phyloP scores from a whole-genome alignment of 1,140 invertebrate species.

The Megalopta genalis region DNA sequence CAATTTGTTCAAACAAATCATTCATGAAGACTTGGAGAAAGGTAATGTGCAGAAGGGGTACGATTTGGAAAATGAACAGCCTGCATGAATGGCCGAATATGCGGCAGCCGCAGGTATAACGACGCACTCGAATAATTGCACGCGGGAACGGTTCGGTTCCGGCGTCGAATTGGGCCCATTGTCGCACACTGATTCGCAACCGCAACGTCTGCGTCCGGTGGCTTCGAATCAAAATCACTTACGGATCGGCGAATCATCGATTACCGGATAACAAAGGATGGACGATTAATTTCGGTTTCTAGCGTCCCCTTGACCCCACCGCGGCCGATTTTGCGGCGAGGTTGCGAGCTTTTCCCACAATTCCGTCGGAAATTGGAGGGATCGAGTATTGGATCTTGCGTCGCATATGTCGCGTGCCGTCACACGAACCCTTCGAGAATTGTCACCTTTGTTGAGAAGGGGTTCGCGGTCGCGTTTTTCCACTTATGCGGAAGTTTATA shows the following conservation, averaged over 20 bases:
- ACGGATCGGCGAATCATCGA: not conserved
- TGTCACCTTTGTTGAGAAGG: conserved; percentile 14
- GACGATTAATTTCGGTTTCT: conserved; percentile 20
- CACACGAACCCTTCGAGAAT: not conserved
- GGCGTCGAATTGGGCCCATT: conserved; percentile 11
- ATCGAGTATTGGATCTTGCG: not conserved
- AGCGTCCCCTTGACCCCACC: not conserved
- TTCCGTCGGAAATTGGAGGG: conserved; percentile 11
- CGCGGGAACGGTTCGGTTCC: not conserved
- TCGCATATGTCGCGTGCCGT: conserved; percentile 32
- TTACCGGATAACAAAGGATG: conserved; percentile 4
- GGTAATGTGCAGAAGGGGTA: no score
- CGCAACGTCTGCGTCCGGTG: conserved; percentile 16
- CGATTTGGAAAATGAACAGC: not conserved
- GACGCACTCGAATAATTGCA: conserved; percentile 20
- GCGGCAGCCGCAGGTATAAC: conserved; percentile 1
- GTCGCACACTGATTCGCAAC: conserved; percentile 20
- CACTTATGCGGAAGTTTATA: conserved; percentile 42
- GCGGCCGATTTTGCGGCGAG: not conserved
- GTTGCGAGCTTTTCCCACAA: conserved; percentile 1
- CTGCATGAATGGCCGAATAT: not conserved
- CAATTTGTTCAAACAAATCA: no score
- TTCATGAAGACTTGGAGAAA: no score
- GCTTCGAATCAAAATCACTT: conserved; percentile 28
- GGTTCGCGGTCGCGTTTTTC: conserved; percentile 25